A percentile compares a stretch with the other conserved stretches of the same genome.
phyloP scores from a whole-genome alignment of 2,797 vertebrate species.

The Lepilemur ruficaudatus region DNA sequence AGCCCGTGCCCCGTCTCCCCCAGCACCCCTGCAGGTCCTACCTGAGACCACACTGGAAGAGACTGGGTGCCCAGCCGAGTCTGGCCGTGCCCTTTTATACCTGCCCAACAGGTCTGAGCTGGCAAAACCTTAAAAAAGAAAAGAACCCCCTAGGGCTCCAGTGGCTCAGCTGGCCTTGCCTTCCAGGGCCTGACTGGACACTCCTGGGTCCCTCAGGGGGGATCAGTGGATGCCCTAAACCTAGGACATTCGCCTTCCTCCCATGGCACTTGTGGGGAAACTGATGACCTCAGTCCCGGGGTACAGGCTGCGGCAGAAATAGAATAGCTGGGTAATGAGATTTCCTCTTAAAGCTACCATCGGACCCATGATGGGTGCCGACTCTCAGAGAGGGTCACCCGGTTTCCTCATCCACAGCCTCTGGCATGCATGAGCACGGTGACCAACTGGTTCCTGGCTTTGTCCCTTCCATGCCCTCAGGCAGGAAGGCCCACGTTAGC shows the following conservation, averaged over 20 bases:
- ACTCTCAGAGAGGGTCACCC: neutral
- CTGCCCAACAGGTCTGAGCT: slow-evolving; percentile 73
- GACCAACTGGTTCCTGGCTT: neutral
- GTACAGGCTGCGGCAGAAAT: neutral
- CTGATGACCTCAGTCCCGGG: neutral
- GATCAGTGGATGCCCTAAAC: slow-evolving; percentile 70
- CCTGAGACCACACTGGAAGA: slow-evolving; percentile 64
- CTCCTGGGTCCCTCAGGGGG: slow-evolving; percentile 64
- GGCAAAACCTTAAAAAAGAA: slow-evolving; percentile 79
- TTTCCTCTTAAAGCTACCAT: slow-evolving; percentile 10
- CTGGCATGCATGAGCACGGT: neutral
- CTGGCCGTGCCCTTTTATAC: slow-evolving; percentile 78
- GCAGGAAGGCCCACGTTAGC: neutral
- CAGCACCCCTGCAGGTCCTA: neutral
- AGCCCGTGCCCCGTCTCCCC: neutral
- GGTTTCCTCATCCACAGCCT: neutral
- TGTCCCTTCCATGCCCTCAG: neutral
- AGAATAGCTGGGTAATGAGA: slow-evolving; percentile 28
- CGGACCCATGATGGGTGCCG: neutral
- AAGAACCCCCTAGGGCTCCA: slow-evolving; percentile 63
- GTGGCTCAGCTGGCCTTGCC: neutral
- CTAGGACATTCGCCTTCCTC: slow-evolving; percentile 79
- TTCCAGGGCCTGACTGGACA: slow-evolving; percentile 22
- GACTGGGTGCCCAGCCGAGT: slow-evolving; percentile 14
- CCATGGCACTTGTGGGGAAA: slow-evolving; percentile 77